Evolutionary conservation across 1,140 invertebrate genomes (phyloP).

Genomic region (Euura lappo): DNA sequence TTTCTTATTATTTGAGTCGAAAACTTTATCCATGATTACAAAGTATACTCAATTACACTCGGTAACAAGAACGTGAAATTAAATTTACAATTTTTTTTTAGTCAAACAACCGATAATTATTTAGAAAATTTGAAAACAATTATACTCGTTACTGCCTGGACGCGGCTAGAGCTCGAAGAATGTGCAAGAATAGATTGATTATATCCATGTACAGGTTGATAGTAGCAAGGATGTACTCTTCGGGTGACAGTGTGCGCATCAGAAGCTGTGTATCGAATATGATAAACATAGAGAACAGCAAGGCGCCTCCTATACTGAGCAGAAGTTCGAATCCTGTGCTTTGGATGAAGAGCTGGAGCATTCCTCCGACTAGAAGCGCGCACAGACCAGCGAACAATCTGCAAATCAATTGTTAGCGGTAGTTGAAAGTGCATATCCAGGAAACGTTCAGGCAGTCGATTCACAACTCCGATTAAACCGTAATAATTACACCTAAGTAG

Average conservation of each 20-base stretch:
- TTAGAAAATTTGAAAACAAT: background rate
- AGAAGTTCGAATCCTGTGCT: conserved; percentile 71
- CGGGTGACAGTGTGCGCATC: conserved; percentile 73
- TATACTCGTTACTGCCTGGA: conserved; percentile 41
- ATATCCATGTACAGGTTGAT: conserved; percentile 89
- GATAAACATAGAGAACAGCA: conserved; percentile 77
- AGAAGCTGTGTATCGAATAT: conserved; percentile 73
- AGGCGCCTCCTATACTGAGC: conserved; percentile 74
- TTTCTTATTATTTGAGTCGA: too few relatives aligned
- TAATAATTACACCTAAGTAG: background rate
- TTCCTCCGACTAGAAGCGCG: conserved; percentile 73
- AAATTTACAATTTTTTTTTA: background rate
- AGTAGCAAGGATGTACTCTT: conserved; percentile 80
- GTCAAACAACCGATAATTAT: background rate
- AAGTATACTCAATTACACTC: background rate
- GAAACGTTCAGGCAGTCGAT: background rate
- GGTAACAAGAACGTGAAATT: background rate
- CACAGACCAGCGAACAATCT: conserved; percentile 75
- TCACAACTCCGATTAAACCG: background rate
- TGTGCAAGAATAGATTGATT: conserved; percentile 84
- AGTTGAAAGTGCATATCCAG: background rate
- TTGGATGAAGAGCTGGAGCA: conserved; percentile 77
- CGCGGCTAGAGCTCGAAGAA: conserved; percentile 72
- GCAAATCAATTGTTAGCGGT: conserved; percentile 44
- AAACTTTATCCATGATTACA: background rate